These are phyloP conservation scores for Sweltsa coloradensis DNA, from an alignment of 1,140 invertebrate genomes.

Conservation along the genomic window DNA sequence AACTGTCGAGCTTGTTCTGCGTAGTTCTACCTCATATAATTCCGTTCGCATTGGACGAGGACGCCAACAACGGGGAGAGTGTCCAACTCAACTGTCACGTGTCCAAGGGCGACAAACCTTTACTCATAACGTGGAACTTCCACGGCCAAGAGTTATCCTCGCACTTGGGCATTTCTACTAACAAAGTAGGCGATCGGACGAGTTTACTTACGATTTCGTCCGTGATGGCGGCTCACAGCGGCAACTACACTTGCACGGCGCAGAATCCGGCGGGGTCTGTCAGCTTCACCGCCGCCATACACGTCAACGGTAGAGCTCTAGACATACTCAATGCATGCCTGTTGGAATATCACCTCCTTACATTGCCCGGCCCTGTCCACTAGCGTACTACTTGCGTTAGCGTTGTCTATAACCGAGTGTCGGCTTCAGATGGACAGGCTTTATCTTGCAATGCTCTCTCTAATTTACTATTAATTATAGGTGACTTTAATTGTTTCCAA, in stretches of 20 bases:
- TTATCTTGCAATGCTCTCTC: too few relatives aligned
- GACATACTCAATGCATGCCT: too few relatives aligned
- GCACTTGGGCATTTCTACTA: conserved; percentile 24
- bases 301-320: conserved; percentile 48
- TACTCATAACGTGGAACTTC: conserved; percentile 25
- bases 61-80: conserved; percentile 34
- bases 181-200: conserved; percentile 51
- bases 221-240: conserved; percentile 58
- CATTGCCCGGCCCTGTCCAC: too few relatives aligned
- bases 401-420: too few relatives aligned
- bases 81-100: conserved; percentile 25
- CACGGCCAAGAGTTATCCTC: conserved; percentile 17
- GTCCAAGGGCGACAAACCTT: conserved; percentile 28
- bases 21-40: conserved; percentile 38
- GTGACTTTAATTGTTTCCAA: too few relatives aligned
- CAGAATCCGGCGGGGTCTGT: conserved; percentile 47
- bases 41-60: conserved; percentile 34
- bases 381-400: too few relatives aligned
- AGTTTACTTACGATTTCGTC: conserved; percentile 65
- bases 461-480: too few relatives aligned
- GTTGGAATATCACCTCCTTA: too few relatives aligned
- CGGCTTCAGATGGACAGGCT: too few relatives aligned
- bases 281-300: conserved; percentile 44
- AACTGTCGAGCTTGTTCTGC: too few relatives aligned
- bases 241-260: conserved; percentile 60